Percentiles rank a stretch among this genome's conserved stretches.
Conservation (phyloP, 2,888 invertebrate genomes). For the Acheta domesticus region DNA sequence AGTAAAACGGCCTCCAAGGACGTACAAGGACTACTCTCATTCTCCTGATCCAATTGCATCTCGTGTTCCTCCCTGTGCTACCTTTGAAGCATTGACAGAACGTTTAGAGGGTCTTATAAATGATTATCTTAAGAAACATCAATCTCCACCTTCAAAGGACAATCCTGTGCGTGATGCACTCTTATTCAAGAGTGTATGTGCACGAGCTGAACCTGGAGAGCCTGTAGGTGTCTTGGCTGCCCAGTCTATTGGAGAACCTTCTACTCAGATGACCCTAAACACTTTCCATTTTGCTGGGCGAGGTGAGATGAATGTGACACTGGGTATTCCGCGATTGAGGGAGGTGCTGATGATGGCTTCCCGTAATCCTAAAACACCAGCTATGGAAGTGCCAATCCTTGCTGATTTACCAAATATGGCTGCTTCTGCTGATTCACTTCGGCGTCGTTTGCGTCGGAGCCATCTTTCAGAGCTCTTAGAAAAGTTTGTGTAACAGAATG, state of each 20-base stretch:
- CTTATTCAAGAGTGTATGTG: conserved; percentile 70
- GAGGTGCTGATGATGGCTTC: conserved; percentile 94
- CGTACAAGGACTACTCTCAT: too few species aligned
- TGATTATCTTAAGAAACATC: conserved; percentile 54
- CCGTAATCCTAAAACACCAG: conserved; percentile 90
- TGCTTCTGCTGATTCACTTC: conserved; percentile 63
- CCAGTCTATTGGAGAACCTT: conserved; percentile 96
- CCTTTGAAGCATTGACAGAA: conserved; percentile 84
- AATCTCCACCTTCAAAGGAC: conserved; percentile 37
- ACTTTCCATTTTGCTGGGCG: conserved; percentile 99
- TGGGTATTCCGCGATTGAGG: conserved; percentile 95
- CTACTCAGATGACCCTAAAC: conserved; percentile 99
- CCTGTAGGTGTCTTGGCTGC: conserved; percentile 95
- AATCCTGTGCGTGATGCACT: conserved; percentile 57
- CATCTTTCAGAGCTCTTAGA: conserved; percentile 75
- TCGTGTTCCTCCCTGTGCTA: conserved; percentile 65
- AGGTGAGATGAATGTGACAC: conserved; percentile 99
- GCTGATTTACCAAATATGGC: conserved; percentile 51
- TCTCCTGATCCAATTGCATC: conserved; percentile 71
- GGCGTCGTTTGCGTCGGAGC: conserved; percentile 71
- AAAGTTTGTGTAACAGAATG: conserved; percentile 60
- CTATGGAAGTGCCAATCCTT: conserved; percentile 88
- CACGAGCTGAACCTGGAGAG: conserved; percentile 86
- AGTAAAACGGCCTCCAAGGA: too few species aligned
- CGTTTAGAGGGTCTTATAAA: conserved; percentile 66